Percentiles rank a stretch among this genome's conserved stretches.
These are phyloP conservation scores for Lanius collurio DNA, from an alignment of 2,113 vertebrate genomes.

Conservation along the genomic window DNA sequence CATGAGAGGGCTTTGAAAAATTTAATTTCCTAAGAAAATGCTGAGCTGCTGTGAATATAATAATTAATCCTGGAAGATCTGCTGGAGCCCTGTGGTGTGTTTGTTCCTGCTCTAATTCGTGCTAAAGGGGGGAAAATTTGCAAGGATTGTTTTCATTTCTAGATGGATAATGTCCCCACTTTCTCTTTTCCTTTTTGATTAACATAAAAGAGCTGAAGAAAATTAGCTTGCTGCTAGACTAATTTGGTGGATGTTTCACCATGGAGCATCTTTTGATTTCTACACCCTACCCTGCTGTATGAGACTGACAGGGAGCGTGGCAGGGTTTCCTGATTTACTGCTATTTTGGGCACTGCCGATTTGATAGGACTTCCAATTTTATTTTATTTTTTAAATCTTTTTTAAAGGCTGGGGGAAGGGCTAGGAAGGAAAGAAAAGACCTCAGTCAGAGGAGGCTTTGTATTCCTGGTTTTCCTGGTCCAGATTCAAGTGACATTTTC, in stretches of 20 bases:
- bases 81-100: not conserved
- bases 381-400: not conserved
- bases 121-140: not conserved
- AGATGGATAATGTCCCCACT: not conserved
- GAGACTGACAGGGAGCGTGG: not conserved
- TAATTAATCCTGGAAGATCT: conserved; percentile 29
- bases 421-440: not conserved
- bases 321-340: not conserved
- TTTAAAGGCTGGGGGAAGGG: not conserved
- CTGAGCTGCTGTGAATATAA: not conserved
- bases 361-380: not conserved
- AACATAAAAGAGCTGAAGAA: not conserved
- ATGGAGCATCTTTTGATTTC: not conserved
- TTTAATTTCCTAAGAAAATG: not conserved
- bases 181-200: conserved; percentile 26
- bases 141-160: conserved; percentile 1
- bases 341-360: not conserved
- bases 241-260: not conserved
- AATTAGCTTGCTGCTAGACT: not conserved
- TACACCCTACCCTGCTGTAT: not conserved
- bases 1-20: not conserved
- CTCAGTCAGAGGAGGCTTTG: conserved; percentile 41
- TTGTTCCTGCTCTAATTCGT: conserved; percentile 32
- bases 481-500: conserved; percentile 63
- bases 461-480: conserved; percentile 8